Conservation (phyloP, 2,888 invertebrate genomes). For the Luperina testacea region DNA sequence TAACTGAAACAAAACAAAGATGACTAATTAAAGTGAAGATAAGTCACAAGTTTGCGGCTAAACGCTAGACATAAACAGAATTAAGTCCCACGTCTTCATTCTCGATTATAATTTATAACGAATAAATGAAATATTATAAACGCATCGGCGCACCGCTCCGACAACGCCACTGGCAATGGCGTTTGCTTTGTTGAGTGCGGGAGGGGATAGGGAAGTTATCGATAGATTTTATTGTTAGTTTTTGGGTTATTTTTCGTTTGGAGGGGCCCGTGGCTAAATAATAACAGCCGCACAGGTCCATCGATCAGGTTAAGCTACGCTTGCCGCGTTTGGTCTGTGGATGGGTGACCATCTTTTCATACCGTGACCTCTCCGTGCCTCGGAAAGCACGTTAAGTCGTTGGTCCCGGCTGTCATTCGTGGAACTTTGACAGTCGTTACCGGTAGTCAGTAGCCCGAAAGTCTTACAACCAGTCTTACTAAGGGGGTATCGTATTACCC, state of each 20-base stretch:
- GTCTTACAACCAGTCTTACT: no score
- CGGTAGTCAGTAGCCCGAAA: no score
- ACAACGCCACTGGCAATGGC: conserved; percentile 90
- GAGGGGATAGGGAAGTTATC: conserved; percentile 63
- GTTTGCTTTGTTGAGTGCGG: conserved; percentile 87
- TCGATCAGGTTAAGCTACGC: no score
- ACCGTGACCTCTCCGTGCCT: no score
- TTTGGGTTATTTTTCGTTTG: background rate
- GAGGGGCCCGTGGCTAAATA: no score
- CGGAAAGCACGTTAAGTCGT: no score
- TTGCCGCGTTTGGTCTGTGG: no score
- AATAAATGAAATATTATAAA: conserved; percentile 91
- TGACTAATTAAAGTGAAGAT: conserved; percentile 53
- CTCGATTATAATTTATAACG: conserved; percentile 90
- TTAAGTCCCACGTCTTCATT: conserved; percentile 76
- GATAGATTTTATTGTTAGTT: conserved; percentile 23
- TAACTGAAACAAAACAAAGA: conserved; percentile 42
- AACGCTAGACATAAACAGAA: conserved; percentile 73
- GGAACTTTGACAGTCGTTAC: no score
- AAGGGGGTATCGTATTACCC: no score
- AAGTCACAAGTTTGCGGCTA: conserved; percentile 59
- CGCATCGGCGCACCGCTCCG: conserved; percentile 89
- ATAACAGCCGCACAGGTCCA: no score
- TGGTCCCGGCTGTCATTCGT: no score
- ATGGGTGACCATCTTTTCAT: no score